Evolutionary conservation across 2,113 vertebrate species (phyloP).

Genomic region (Jaculus jaculus): DNA sequence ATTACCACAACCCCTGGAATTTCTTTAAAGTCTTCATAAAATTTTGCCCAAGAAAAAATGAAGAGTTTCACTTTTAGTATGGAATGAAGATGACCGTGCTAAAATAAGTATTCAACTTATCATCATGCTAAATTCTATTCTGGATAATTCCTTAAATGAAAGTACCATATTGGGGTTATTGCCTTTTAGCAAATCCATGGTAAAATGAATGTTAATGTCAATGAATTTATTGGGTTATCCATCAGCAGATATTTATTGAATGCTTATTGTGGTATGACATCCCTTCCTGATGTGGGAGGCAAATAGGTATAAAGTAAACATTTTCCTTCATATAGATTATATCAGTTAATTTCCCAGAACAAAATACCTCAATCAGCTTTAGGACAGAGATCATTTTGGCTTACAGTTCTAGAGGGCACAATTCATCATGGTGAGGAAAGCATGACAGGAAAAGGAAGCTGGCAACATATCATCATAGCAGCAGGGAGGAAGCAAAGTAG

Average conservation of each 20-base stretch:
- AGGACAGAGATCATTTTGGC: too few species aligned
- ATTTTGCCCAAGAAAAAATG: not conserved
- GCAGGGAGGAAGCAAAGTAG: too few species aligned
- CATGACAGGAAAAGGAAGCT: too few species aligned
- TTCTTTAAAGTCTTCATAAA: constrained; percentile 13
- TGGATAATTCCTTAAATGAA: constrained; percentile 23
- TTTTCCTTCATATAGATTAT: not conserved
- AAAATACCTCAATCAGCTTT: too few species aligned
- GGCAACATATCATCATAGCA: too few species aligned
- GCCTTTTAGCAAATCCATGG: not conserved
- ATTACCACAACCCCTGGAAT: not conserved
- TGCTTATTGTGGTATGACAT: not conserved
- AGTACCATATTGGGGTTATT: not conserved
- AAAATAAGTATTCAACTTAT: not conserved
- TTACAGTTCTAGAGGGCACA: too few species aligned
- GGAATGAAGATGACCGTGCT: constrained; percentile 1
- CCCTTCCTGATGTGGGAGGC: not conserved
- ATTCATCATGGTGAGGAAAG: too few species aligned
- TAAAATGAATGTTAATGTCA: not conserved
- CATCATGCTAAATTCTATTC: constrained; percentile 1
- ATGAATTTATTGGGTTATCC: not conserved
- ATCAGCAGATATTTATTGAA: not conserved
- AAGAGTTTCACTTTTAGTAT: constrained; percentile 16
- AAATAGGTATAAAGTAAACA: not conserved
- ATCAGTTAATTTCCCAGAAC: too few species aligned